Conservation (phyloP, 2,888 invertebrate genomes). For the Andrena dorsata region DNA sequence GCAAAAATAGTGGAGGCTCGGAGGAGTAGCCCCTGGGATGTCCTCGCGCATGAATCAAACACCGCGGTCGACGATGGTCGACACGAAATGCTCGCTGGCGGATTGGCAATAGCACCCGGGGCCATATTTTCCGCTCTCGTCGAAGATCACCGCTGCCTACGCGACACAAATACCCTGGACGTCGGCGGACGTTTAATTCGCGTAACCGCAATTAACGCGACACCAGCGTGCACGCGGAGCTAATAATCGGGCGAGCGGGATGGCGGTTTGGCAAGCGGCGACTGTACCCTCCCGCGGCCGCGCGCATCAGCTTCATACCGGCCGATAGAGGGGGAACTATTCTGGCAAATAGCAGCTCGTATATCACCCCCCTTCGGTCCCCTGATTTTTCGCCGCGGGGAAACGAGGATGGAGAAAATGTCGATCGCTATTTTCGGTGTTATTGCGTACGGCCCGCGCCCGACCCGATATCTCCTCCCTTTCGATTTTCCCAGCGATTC, state of each 20-base stretch:
- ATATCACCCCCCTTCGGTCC: conserved; percentile 68
- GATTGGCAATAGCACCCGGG: conserved; percentile 32
- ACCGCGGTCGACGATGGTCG: background rate
- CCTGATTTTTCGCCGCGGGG: conserved; percentile 57
- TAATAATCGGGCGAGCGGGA: conserved; percentile 68
- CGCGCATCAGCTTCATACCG: conserved; percentile 11
- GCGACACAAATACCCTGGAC: conserved; percentile 58
- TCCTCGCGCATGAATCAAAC: conserved; percentile 10
- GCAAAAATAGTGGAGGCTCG: too few relatives aligned
- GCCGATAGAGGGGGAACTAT: conserved; percentile 74
- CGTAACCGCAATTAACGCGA: conserved; percentile 68
- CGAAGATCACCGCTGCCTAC: conserved; percentile 30
- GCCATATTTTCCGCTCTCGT: conserved; percentile 37
- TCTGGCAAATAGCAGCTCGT: conserved; percentile 80
- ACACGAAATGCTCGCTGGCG: conserved; percentile 27
- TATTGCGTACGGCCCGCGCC: conserved; percentile 75
- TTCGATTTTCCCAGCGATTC: conserved; percentile 44
- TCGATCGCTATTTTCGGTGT: conserved; percentile 84
- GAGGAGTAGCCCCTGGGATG: background rate
- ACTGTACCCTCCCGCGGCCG: conserved; percentile 67
- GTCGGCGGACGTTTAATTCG: conserved; percentile 28
- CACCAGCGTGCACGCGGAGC: conserved; percentile 19
- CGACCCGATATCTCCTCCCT: conserved; percentile 32
- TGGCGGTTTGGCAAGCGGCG: conserved; percentile 79
- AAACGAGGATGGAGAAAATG: conserved; percentile 77